Base-by-base conservation (phyloP, 2,113 vertebrate species). In the Anser cygnoides region DNA sequence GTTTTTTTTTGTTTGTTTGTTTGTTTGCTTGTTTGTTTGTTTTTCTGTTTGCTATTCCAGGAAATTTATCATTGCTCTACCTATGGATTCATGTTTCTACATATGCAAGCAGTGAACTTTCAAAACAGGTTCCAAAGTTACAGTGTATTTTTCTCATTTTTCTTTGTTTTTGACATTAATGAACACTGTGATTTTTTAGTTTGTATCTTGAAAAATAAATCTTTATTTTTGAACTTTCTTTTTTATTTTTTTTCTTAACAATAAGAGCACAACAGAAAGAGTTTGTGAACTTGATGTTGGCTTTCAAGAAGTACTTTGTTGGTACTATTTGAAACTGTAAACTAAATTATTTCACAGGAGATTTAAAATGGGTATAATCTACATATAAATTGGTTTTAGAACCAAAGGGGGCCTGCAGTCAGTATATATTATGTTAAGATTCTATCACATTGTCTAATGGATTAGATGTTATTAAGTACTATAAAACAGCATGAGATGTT, bases 371-470 rank as follows among this genome's bases (percentile, higher is more conserved):
- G 87, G 78, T 97, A 96, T 98, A 97, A 98, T 98, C 98, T 98
- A 96, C 98, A 98, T 98, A 97, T 98, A 98, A 99, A 99, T 98
- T 98, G 96, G 87, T 95, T 98, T 96, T 96, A 93, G 97, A 98
- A 97, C 97, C 97, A 91, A 98, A 97, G 97, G 96, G 97, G 94
- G 96, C 66, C 94, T 85, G 76, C 70, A 92, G 97, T 98, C 97
- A 95, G 91, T 93, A 91, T 94, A 94, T 93, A 96, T 98, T 98
- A 97, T 96, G 89, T 93, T 92, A 92, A 97, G 95, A 98, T 98
- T 95, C 79, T 97, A 97, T 98, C 97, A 97, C 84, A 94, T 90
- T 95, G 96, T 95, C 95, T 98, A 98, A 97, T 97, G 86, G 94
- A 97, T 97, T 98, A 96, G 90, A 96, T 96, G 98, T 98, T 98